phyloP scores from a whole-genome alignment of 2,888 invertebrate species.

The Heliconius ismenius region DNA sequence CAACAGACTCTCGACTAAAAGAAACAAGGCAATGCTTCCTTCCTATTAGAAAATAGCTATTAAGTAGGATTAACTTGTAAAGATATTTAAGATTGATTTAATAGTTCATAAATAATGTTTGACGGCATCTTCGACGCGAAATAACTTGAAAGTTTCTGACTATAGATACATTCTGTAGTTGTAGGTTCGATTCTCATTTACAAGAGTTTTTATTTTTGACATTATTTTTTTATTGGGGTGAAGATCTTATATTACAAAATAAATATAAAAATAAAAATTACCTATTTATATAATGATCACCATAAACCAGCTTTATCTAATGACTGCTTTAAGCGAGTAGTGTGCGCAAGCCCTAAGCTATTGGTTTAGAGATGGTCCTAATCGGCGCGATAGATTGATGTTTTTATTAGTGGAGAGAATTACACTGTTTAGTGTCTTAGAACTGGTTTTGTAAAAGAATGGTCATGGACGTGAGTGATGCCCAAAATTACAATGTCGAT shows the following conservation, averaged over 20 bases:
- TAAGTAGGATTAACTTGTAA: neutral
- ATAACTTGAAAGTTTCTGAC: neutral
- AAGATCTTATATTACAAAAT: neutral
- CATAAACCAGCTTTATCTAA: neutral
- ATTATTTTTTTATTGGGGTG: neutral
- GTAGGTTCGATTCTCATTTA: neutral
- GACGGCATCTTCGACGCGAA: neutral
- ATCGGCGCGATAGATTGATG: slow-evolving; percentile 44
- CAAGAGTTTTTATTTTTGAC: neutral
- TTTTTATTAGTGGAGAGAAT: slow-evolving; percentile 42
- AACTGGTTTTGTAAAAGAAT: slow-evolving; percentile 33
- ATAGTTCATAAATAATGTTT: neutral
- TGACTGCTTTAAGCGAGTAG: neutral
- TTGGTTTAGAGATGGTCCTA: slow-evolving; percentile 45
- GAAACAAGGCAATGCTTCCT: neutral
- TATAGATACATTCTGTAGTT: neutral
- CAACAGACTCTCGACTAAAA: neutral
- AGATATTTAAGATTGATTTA: slow-evolving; percentile 1
- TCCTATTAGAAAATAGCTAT: neutral
- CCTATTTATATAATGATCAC: neutral
- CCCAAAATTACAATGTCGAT: neutral
- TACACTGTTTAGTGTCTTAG: slow-evolving; percentile 36
- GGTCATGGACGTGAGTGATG: slow-evolving; percentile 12
- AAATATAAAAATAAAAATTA: neutral
- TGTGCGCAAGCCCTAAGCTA: slow-evolving; percentile 32